phyloP scores from a whole-genome alignment of 2,797 vertebrate genomes.

The Vespertilio murinus region DNA sequence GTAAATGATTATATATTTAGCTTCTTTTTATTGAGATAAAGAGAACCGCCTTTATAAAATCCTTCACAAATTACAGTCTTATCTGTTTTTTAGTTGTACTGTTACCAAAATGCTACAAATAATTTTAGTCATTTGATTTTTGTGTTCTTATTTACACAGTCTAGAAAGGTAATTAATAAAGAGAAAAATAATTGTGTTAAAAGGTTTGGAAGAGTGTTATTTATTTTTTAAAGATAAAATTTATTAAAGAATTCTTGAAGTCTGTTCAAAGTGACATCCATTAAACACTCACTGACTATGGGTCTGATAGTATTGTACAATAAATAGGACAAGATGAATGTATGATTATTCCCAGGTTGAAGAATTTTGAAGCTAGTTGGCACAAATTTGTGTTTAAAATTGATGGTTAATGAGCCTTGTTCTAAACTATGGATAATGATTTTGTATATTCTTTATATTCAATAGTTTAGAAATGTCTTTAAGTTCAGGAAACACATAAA shows the following conservation, averaged over 20 bases:
- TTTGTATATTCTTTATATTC: not conserved
- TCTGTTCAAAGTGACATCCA: not conserved
- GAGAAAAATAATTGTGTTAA: conserved; percentile 20
- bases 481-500: not conserved
- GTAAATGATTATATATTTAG: not conserved
- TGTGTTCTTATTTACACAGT: not conserved
- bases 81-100: not conserved
- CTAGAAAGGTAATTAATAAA: not conserved
- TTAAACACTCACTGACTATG: not conserved
- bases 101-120: not conserved
- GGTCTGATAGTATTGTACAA: not conserved
- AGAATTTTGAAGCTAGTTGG: not conserved
- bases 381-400: not conserved
- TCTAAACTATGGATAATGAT: not conserved
- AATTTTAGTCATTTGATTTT: not conserved
- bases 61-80: not conserved
- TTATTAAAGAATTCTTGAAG: conserved; percentile 15
- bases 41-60: not conserved
- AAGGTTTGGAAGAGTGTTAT: not conserved
- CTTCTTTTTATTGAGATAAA: conserved; percentile 2
- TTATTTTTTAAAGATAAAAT: conserved; percentile 6
- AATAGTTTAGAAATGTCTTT: not conserved
- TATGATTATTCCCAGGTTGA: not conserved
- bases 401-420: not conserved
- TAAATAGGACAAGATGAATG: not conserved